Percentiles rank a stretch among this genome's conserved stretches.
Evolutionary conservation across 2,113 vertebrate genomes (phyloP).

Genomic region (Nanorana parkeri): DNA sequence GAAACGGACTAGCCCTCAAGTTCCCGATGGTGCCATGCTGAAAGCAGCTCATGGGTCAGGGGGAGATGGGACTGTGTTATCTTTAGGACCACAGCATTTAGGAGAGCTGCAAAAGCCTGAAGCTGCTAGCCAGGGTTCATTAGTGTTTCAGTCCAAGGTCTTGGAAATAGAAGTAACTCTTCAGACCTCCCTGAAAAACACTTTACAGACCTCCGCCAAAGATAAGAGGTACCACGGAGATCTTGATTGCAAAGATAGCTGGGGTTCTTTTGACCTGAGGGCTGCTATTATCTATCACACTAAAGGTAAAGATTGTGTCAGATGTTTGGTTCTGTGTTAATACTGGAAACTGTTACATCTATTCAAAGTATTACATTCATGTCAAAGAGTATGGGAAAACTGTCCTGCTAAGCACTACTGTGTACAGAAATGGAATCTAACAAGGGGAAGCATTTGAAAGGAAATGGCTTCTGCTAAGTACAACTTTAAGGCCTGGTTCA

Average conservation of each 20-base stretch:
- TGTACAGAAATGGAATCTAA: no score
- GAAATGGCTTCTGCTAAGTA: not conserved
- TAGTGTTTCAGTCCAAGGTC: constrained; percentile 86
- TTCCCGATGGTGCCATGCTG: constrained; percentile 76
- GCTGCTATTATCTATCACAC: constrained; percentile 97
- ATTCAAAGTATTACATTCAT: no score
- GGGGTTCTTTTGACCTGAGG: constrained; percentile 90
- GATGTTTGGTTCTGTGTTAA: no score
- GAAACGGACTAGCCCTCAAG: constrained; percentile 91
- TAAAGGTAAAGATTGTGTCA: constrained; percentile 84
- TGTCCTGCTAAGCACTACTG: no score
- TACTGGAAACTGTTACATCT: no score
- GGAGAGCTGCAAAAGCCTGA: constrained; percentile 81
- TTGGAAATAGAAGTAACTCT: constrained; percentile 79
- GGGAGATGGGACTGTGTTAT: constrained; percentile 76
- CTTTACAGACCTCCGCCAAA: constrained; percentile 86
- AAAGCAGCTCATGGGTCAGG: constrained; percentile 68
- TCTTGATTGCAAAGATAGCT: constrained; percentile 89
- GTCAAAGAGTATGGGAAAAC: no score
- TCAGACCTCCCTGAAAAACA: constrained; percentile 84
- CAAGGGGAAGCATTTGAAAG: no score
- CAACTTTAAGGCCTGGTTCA: no score
- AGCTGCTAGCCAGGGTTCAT: constrained; percentile 79
- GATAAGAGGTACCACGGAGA: constrained; percentile 86
- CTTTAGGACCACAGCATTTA: constrained; percentile 77